Evolutionary conservation across 2,888 invertebrate species (phyloP), one percentile per base, ranked within the genome.

Genomic region (Acanthosepion pharaonis): DNA sequence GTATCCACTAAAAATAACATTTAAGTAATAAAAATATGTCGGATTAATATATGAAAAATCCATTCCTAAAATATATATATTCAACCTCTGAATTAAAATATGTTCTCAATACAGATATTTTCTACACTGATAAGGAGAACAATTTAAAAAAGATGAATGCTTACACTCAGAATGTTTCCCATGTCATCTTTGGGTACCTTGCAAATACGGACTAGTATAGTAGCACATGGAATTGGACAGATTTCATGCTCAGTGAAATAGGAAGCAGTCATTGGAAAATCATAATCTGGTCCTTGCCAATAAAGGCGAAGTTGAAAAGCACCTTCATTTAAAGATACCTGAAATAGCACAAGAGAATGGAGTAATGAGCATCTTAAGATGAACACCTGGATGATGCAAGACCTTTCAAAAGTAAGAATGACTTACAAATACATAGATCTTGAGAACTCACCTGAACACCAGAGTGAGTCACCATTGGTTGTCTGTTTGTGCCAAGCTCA

Each of bases 291-390:
- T 49, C 97, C 97, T 94, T 96, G 95, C 91, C 95, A 95, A 94
- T 96, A 97, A 94, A 97, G 94, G 15, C 97, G 95, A 91, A 97
- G 95, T 96, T 97, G 97, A 95, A 97, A 97, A 92, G 96, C 96
- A 49, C 97, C 97, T 95, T 96, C 97, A 96, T 97, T 97, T 91
- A 97, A 95, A 1, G 97, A 97, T 11, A 97, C 95, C 97, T 97
- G 95, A 2, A 95, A 95, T 49, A 94, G 23, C 94, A 48, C 91
- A 53, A 94, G 23, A 59, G 23, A 59, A 23, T 4, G 59, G 20
- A 23, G 23, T 23, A 20, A 23, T 23, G 20, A 59, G 5, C 5
- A 59, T 20, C 5, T 20, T 23, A 23, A 23, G 23, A 6, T 23
- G 23, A 51, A 42, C 55, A 59, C 20, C 20, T 59, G 23, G 23